phyloP scores from a whole-genome alignment of 2,888 invertebrate genomes.

The Campoplex nolae region DNA sequence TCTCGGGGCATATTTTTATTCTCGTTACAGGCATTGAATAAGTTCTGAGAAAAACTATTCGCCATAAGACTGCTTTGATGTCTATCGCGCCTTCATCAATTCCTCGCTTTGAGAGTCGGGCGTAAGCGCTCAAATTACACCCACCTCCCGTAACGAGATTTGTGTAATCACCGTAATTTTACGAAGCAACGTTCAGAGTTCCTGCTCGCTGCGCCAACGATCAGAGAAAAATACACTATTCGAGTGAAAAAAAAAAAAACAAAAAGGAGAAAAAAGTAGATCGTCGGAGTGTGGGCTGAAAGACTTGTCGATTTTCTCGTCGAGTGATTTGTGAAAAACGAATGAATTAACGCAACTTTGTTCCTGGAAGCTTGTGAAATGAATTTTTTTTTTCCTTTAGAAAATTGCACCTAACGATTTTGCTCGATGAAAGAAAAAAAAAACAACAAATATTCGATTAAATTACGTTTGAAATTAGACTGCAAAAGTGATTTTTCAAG shows the following conservation, averaged over 20 bases:
- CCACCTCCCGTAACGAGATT: constrained; percentile 74
- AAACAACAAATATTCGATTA: not conserved
- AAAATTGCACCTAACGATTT: not conserved
- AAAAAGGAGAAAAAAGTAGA: not conserved
- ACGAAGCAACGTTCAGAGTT: constrained; percentile 53
- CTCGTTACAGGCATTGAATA: constrained; percentile 54
- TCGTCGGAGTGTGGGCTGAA: not conserved
- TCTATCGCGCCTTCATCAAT: constrained; percentile 28
- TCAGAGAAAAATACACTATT: constrained; percentile 20
- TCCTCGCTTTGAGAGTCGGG: not conserved
- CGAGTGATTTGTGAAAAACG: constrained; percentile 7
- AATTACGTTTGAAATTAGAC: not conserved
- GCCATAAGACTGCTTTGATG: constrained; percentile 4
- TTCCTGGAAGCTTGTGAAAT: constrained; percentile 13
- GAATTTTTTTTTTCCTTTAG: not conserved
- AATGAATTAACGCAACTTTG: not conserved
- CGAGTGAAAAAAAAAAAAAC: not conserved
- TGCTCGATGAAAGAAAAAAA: not conserved
- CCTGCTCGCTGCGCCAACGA: constrained; percentile 33
- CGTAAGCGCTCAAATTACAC: constrained; percentile 74
- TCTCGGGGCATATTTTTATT: constrained; percentile 62
- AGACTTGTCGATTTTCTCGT: constrained; percentile 42
- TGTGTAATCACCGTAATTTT: constrained; percentile 76
- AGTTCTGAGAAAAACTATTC: constrained; percentile 70
- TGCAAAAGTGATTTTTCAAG: not conserved